Conservation (phyloP, 2,113 vertebrate species). For the Vidua macroura region DNA sequence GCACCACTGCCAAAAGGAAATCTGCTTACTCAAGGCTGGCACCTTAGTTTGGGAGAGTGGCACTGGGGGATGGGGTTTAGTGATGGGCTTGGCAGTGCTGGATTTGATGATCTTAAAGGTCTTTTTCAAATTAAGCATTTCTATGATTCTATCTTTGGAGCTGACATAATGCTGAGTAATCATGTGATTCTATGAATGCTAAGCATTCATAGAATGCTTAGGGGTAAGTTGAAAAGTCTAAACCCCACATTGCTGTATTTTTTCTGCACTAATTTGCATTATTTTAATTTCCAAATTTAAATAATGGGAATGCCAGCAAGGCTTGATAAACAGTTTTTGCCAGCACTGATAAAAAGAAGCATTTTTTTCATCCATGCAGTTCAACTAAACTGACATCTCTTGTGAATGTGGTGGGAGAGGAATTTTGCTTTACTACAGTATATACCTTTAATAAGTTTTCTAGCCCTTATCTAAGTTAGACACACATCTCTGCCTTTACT, state of each 20-base stretch:
- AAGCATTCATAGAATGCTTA: no score
- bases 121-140: neutral
- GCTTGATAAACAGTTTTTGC: neutral
- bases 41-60: neutral
- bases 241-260: neutral
- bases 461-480: constrained; percentile 11
- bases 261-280: neutral
- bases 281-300: neutral
- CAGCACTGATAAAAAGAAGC: neutral
- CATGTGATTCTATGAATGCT: neutral
- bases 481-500: neutral
- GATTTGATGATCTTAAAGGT: rapidly evolving
- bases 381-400: neutral
- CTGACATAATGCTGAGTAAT: neutral
- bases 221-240: neutral
- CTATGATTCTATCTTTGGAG: neutral
- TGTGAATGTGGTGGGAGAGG: neutral
- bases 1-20: neutral
- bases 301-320: neutral
- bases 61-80: neutral
- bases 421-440: neutral
- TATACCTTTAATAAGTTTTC: neutral
- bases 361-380: neutral
- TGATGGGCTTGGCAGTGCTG: neutral
- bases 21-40: neutral